These are phyloP conservation scores for Panagrolaimus sp. DNA, from an alignment of 1,140 invertebrate species.

Conservation along the genomic window DNA sequence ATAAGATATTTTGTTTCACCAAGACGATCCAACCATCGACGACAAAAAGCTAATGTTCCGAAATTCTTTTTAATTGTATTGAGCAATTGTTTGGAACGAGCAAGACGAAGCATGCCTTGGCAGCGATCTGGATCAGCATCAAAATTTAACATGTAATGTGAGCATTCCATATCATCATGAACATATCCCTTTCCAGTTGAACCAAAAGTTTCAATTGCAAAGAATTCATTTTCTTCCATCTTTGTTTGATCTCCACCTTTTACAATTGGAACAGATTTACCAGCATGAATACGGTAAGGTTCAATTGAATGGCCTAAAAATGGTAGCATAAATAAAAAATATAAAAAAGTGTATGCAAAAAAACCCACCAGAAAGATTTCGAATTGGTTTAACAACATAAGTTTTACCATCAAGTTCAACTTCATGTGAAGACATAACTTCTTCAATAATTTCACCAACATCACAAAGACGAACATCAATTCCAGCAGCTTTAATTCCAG, in stretches of 20 bases:
- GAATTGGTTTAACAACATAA: constrained; percentile 91
- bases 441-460: constrained; percentile 92
- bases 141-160: constrained; percentile 99
- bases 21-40: constrained; percentile 92
- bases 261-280: constrained; percentile 98
- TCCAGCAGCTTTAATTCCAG: constrained; percentile 84
- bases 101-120: constrained; percentile 66
- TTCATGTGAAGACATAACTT: constrained; percentile 99
- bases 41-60: constrained; percentile 94
- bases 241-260: constrained; percentile 92
- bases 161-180: constrained; percentile 97
- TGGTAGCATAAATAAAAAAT: too few relatives aligned
- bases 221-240: constrained; percentile 75
- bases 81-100: constrained; percentile 84
- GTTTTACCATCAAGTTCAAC: constrained; percentile 93
- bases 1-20: constrained; percentile 96
- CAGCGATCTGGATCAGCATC: constrained; percentile 68
- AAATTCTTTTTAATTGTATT: constrained; percentile 97
- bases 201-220: constrained; percentile 99
- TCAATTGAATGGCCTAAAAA: constrained; percentile 95
- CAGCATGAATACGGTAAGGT: constrained; percentile 93
- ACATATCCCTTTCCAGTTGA: constrained; percentile 93
- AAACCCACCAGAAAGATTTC: constrained; percentile 68
- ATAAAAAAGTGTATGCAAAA: too few relatives aligned
- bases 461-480: constrained; percentile 96